These are phyloP conservation scores for Forficula auricularia DNA, from an alignment of 1,140 invertebrate species.

Conservation along the genomic window DNA sequence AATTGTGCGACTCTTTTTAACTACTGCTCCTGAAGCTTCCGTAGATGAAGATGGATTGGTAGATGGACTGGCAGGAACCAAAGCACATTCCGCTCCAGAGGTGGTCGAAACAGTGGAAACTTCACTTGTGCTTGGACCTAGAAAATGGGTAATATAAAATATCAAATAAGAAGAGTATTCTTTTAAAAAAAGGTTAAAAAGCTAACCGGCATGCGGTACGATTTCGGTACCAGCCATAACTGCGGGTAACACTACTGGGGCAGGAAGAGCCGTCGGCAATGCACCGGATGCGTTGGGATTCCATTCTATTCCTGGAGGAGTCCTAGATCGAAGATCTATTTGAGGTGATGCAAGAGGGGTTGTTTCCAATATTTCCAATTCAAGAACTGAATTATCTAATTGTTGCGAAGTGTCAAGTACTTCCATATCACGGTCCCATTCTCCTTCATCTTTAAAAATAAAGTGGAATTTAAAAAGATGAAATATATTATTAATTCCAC, in stretches of 20 bases:
- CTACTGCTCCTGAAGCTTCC: no score
- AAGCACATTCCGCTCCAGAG: no score
- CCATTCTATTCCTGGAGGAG: not conserved
- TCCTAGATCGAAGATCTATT: not conserved
- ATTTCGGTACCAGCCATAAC: conserved; percentile 37
- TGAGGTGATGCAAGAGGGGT: not conserved
- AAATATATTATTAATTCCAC: conserved; percentile 6
- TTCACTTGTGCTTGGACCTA: no score
- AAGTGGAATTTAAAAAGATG: not conserved
- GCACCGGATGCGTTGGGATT: conserved; percentile 11
- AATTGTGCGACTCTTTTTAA: no score
- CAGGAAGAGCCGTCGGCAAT: conserved; percentile 23
- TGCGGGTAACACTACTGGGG: conserved; percentile 16
- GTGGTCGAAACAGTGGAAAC: no score
- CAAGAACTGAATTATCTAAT: conserved; percentile 4
- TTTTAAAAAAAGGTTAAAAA: not conserved
- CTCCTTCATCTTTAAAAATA: not conserved
- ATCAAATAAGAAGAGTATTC: not conserved
- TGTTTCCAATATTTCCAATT: no score
- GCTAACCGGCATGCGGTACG: conserved; percentile 14
- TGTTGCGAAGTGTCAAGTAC: not conserved
- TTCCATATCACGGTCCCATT: not conserved
- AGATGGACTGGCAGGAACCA: no score
- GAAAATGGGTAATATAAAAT: not conserved
- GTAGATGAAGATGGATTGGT: no score